Evolutionary conservation across 2,888 invertebrate genomes (phyloP).

Genomic region (Polylopha cassiicola): DNA sequence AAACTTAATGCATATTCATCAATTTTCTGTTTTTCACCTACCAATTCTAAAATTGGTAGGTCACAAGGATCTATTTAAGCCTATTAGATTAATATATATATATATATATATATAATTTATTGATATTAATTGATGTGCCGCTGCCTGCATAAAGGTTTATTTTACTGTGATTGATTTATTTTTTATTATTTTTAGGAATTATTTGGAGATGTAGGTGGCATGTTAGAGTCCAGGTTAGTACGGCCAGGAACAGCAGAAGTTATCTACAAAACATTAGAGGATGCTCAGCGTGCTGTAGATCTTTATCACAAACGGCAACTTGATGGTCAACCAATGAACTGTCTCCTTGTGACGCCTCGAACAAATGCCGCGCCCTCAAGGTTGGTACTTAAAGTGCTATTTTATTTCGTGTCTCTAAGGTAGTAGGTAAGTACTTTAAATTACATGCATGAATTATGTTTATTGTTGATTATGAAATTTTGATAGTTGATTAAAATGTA

Average conservation of each 20-base stretch:
- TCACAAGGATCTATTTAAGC: too few species aligned
- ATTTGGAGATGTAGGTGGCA: constrained; percentile 94
- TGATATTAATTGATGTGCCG: too few species aligned
- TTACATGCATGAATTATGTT: background rate
- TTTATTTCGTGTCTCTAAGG: background rate
- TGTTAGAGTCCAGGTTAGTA: constrained; percentile 89
- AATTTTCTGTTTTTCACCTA: too few species aligned
- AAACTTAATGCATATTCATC: too few species aligned
- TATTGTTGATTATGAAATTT: too few species aligned
- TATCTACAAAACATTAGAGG: constrained; percentile 88
- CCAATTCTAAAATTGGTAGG: too few species aligned
- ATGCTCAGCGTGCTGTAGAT: constrained; percentile 93
- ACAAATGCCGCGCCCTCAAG: constrained; percentile 38
- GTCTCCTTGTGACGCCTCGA: constrained; percentile 88
- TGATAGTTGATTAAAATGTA: too few species aligned
- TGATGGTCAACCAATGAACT: constrained; percentile 96
- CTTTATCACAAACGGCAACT: constrained; percentile 95
- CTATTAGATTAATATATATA: too few species aligned
- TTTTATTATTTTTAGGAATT: constrained; percentile 81
- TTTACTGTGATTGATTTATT: constrained; percentile 8
- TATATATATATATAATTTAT: too few species aligned
- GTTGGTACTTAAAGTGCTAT: constrained; percentile 28
- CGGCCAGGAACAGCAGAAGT: constrained; percentile 94
- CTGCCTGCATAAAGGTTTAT: too few species aligned
- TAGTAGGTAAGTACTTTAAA: background rate